phyloP scores from a whole-genome alignment of 2,888 invertebrate species.

The Rhodophaea formosa region DNA sequence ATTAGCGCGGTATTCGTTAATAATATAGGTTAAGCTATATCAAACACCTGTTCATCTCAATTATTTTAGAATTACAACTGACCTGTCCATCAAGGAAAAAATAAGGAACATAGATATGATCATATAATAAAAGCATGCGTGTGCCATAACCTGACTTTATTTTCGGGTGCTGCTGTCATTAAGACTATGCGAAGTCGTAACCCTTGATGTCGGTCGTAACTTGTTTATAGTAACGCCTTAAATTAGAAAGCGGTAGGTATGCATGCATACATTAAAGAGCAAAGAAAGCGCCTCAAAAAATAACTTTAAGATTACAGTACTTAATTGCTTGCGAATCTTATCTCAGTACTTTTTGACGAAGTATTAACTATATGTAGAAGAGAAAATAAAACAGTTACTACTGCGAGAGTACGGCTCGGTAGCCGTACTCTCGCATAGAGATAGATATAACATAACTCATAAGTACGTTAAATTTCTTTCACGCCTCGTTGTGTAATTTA shows the following conservation, averaged over 20 bases:
- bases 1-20: no score
- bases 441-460: no score
- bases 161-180: slow-evolving; percentile 69
- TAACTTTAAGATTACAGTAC: slow-evolving; percentile 36
- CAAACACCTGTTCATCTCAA: background rate
- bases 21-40: no score
- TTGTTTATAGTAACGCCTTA: slow-evolving; percentile 71
- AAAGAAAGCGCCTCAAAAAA: slow-evolving; percentile 36
- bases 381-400: no score
- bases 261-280: slow-evolving; percentile 44
- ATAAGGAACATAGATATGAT: slow-evolving; percentile 46
- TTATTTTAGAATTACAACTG: background rate
- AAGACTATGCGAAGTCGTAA: slow-evolving; percentile 65
- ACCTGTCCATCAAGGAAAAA: slow-evolving; percentile 6
- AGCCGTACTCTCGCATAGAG: no score
- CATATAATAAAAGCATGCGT: slow-evolving; percentile 52
- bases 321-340: slow-evolving; percentile 40
- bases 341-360: no score
- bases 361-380: no score
- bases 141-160: slow-evolving; percentile 66
- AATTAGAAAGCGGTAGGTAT: slow-evolving; percentile 63
- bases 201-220: slow-evolving; percentile 72
- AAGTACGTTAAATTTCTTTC: no score
- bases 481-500: no score
- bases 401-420: no score